These are phyloP conservation scores for Nesogale talazaci DNA, from an alignment of 2,113 vertebrate genomes.

Conservation along the genomic window DNA sequence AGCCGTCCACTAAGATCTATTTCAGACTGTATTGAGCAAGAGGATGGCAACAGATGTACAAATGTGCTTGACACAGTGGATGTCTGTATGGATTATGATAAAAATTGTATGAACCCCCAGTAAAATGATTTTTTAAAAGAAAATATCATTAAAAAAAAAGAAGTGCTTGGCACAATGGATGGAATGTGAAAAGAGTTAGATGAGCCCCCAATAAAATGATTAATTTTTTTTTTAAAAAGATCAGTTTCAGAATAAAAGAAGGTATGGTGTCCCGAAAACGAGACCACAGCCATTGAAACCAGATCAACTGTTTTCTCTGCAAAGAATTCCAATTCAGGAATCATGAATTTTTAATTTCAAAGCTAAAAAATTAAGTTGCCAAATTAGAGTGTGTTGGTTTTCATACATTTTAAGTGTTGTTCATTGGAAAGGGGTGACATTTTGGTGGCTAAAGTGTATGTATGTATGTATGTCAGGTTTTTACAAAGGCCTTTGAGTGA, in stretches of 20 bases:
- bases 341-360: constrained; percentile 35
- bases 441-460: neutral
- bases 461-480: no score
- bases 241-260: constrained; percentile 12
- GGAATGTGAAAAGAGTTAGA: no score
- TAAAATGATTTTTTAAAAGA: no score
- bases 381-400: neutral
- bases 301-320: neutral
- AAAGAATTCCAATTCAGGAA: constrained; percentile 12
- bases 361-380: neutral
- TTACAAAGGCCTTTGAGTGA: neutral
- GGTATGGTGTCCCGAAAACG: neutral
- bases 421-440: neutral
- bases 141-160: no score
- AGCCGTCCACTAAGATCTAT: neutral
- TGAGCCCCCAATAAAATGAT: no score
- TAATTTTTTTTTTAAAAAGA: no score
- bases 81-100: no score
- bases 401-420: neutral
- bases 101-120: no score
- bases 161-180: no score
- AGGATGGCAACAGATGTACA: no score
- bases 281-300: neutral
- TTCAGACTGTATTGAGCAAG: neutral
- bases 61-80: no score